These are phyloP conservation scores for Orthosia incerta DNA, from an alignment of 2,888 invertebrate species.

Conservation along the genomic window DNA sequence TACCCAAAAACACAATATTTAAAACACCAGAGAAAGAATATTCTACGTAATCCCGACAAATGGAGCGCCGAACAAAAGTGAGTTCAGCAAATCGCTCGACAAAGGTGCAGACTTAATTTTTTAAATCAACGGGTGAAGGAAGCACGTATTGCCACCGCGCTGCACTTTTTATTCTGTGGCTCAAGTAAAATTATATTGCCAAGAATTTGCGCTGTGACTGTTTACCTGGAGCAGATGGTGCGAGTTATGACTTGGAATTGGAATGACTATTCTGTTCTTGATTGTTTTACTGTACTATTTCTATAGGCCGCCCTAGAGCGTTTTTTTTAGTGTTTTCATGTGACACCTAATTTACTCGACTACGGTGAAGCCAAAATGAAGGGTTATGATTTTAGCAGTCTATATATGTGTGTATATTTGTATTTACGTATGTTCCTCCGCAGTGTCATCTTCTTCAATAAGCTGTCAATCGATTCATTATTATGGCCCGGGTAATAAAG, in stretches of 20 bases:
- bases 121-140: constrained; percentile 59
- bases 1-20: constrained; percentile 2
- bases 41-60: constrained; percentile 46
- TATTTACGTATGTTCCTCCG: no score
- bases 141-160: constrained; percentile 58
- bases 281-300: constrained; percentile 43
- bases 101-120: constrained; percentile 64
- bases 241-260: constrained; percentile 31
- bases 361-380: no score
- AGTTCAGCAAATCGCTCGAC: constrained; percentile 58
- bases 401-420: no score
- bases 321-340: neutral
- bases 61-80: constrained; percentile 35
- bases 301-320: no score
- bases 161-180: constrained; percentile 55
- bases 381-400: no score
- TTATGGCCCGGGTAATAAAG: no score
- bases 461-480: no score
- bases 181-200: constrained; percentile 59
- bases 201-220: constrained; percentile 40
- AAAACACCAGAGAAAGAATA: constrained; percentile 33
- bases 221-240: constrained; percentile 53
- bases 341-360: no score
- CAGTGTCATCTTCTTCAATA: no score
- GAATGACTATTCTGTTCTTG: constrained; percentile 22